Evolutionary conservation across 2,113 vertebrate species (phyloP).

Genomic region (Peromyscus maniculatus): DNA sequence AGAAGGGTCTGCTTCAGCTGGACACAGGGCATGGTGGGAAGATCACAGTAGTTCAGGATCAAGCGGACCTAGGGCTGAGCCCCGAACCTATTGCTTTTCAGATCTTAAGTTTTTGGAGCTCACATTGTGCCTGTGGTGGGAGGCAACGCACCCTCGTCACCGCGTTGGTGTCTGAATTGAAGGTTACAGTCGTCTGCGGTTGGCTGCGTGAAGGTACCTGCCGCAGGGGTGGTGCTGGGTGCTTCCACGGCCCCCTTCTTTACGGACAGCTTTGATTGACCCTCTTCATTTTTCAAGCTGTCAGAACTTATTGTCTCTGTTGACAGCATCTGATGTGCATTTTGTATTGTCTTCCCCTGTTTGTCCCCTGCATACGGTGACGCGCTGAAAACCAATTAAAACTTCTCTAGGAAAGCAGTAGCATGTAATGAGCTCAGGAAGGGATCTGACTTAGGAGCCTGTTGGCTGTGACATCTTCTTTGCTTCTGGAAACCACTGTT

Average conservation of each 20-base stretch:
- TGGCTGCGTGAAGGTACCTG: not conserved
- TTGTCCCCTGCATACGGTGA: not conserved
- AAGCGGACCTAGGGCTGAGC: not conserved
- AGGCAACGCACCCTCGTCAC: not conserved
- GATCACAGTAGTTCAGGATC: not conserved
- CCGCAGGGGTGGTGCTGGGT: not conserved
- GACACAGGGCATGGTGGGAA: not conserved
- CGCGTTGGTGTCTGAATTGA: not conserved
- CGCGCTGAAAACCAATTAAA: constrained; percentile 24
- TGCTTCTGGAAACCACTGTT: constrained; percentile 59
- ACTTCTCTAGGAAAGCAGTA: constrained; percentile 6
- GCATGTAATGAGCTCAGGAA: not conserved
- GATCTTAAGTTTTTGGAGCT: not conserved
- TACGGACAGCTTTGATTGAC: too few relatives aligned
- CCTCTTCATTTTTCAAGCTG: constrained; percentile 1
- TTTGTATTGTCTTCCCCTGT: constrained; percentile 35
- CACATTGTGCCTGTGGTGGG: not conserved
- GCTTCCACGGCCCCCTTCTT: not conserved
- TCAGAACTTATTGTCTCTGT: constrained; percentile 7
- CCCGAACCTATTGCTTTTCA: not conserved
- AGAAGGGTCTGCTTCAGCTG: not conserved
- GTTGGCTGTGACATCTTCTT: not conserved
- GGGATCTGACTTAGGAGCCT: not conserved
- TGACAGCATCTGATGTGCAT: constrained; percentile 18
- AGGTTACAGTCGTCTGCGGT: not conserved